A percentile compares a stretch with the other conserved stretches of the same genome.
Evolutionary conservation across 2,797 vertebrate species (phyloP).

Genomic region (Pangasius macronema): DNA sequence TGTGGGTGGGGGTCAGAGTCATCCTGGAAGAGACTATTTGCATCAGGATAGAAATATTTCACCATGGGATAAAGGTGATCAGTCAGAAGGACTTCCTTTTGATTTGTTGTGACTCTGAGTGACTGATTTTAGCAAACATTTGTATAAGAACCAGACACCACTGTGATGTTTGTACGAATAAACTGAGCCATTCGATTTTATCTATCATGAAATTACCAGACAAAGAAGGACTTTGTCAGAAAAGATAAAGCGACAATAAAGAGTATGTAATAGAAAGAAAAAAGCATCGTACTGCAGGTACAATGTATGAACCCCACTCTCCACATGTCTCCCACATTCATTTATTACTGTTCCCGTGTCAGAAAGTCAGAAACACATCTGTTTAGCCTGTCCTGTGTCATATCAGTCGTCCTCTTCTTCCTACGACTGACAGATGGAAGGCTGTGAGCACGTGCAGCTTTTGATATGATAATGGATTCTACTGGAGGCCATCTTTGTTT

Average conservation of each 20-base stretch:
- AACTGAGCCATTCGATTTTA: neutral
- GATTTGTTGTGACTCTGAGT: neutral
- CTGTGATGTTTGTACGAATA: neutral
- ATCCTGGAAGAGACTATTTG: neutral
- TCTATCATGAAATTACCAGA: constrained; percentile 16
- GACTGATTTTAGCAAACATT: constrained; percentile 2
- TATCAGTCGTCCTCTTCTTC: constrained; percentile 46
- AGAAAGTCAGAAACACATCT: constrained; percentile 64
- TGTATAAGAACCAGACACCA: neutral
- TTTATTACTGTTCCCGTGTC: constrained; percentile 42
- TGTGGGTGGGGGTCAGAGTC: neutral
- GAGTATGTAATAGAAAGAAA: neutral
- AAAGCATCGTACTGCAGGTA: neutral
- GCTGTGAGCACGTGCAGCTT: constrained; percentile 61
- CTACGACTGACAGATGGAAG: constrained; percentile 47
- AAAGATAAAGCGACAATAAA: constrained; percentile 1
- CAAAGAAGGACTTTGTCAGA: constrained; percentile 12
- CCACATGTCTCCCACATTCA: constrained; percentile 36
- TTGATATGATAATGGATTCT: constrained; percentile 74
- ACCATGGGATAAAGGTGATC: neutral
- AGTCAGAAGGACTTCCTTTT: neutral
- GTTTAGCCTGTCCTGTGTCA: constrained; percentile 67
- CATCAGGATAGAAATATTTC: neutral
- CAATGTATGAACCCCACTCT: constrained; percentile 12
- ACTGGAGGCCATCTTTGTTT: constrained; percentile 71